Conservation (phyloP, 1,140 invertebrate genomes). For the Maniola jurtina region DNA sequence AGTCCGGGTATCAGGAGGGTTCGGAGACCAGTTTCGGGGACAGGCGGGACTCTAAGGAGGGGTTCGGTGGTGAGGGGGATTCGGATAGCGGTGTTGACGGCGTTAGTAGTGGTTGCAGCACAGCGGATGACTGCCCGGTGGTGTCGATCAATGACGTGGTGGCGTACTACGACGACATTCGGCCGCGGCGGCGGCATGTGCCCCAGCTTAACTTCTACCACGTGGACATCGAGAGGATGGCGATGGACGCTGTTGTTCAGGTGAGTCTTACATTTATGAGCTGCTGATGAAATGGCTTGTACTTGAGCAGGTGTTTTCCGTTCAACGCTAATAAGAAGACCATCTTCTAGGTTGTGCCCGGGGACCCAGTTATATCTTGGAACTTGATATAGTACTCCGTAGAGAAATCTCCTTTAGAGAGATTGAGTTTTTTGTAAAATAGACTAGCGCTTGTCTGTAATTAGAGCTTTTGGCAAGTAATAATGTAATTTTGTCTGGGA, state of each 20-base stretch:
- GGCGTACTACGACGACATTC: conserved; percentile 73
- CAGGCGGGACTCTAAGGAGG: conserved; percentile 65
- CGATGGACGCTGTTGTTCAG: conserved; percentile 66
- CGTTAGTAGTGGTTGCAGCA: conserved; percentile 64
- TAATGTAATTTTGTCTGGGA: too few species aligned
- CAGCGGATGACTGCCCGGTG: conserved; percentile 73
- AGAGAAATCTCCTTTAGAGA: too few species aligned
- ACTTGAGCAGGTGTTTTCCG: too few species aligned
- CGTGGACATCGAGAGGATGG: conserved; percentile 71
- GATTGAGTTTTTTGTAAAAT: too few species aligned
- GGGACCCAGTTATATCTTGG: too few species aligned
- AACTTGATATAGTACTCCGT: too few species aligned
- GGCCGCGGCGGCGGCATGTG: conserved; percentile 74
- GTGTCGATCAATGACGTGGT: conserved; percentile 76
- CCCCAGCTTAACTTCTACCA: conserved; percentile 81
- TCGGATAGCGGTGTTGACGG: conserved; percentile 71
- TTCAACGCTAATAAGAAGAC: too few species aligned
- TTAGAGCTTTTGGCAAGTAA: too few species aligned
- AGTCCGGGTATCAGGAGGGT: conserved; percentile 68
- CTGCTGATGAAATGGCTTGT: too few species aligned
- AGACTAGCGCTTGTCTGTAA: too few species aligned
- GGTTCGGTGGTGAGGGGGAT: conserved; percentile 64
- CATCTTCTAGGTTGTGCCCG: too few species aligned
- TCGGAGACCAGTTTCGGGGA: conserved; percentile 68
- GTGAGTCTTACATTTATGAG: conserved; percentile 36